These are phyloP conservation scores for Neodiprion lecontei DNA, from an alignment of 1,140 invertebrate species.

Conservation along the genomic window DNA sequence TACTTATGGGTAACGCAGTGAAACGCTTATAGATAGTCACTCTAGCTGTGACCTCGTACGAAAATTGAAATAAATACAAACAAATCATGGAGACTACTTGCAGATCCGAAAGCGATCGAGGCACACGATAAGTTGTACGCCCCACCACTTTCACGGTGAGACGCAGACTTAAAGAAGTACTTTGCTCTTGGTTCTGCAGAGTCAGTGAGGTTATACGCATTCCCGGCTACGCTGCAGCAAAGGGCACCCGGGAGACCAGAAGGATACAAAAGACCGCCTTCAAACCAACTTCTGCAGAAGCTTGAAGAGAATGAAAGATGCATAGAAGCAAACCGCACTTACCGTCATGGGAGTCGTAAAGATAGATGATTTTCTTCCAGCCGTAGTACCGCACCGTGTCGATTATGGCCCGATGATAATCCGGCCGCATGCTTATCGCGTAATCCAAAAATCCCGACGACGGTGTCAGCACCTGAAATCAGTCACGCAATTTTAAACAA, in stretches of 20 bases:
- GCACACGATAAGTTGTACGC: no score
- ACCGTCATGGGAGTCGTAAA: conserved; percentile 96
- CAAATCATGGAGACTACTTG: no score
- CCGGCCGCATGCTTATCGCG: conserved; percentile 92
- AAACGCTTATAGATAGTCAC: no score
- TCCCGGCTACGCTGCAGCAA: not conserved
- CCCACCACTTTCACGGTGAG: not conserved
- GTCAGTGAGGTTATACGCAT: not conserved
- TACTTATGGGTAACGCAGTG: no score
- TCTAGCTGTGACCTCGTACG: not conserved
- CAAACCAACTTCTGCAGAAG: not conserved
- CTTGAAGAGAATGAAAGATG: conserved; percentile 49
- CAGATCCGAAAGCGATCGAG: no score
- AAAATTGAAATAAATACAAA: not conserved
- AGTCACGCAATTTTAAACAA: conserved; percentile 7
- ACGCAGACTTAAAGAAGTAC: not conserved
- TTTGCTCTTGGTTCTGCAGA: not conserved
- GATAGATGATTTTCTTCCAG: conserved; percentile 92
- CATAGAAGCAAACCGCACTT: conserved; percentile 60
- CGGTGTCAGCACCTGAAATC: conserved; percentile 74
- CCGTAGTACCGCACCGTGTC: conserved; percentile 91
- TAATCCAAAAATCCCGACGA: conserved; percentile 87
- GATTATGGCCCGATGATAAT: conserved; percentile 92
- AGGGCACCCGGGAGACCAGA: not conserved
- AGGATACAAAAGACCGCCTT: not conserved